Evolutionary conservation across 1,140 invertebrate genomes (phyloP).

Genomic region (Hypothenemus hampei): DNA sequence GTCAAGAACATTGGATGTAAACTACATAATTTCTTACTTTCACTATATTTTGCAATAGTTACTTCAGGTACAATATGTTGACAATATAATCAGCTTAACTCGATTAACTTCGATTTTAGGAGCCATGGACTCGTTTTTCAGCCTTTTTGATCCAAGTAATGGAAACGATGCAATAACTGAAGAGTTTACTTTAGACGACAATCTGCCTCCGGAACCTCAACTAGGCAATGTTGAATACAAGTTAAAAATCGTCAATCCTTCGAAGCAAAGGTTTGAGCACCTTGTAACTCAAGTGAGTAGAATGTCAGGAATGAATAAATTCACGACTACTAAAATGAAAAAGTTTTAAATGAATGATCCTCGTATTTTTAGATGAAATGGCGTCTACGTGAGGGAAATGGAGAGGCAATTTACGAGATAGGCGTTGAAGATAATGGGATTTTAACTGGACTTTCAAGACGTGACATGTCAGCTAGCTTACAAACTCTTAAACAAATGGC

Average conservation of each 20-base stretch:
- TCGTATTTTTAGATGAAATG: conserved; percentile 82
- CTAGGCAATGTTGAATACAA: conserved; percentile 93
- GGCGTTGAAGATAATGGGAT: conserved; percentile 92
- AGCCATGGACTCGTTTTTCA: conserved; percentile 79
- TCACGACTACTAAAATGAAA: no score
- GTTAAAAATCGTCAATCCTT: conserved; percentile 79
- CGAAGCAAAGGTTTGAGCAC: conserved; percentile 80
- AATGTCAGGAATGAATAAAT: no score
- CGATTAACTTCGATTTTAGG: no score
- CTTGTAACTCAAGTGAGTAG: conserved; percentile 73
- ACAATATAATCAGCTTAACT: no score
- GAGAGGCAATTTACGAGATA: conserved; percentile 95
- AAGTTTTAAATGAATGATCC: no score
- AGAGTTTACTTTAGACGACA: conserved; percentile 43
- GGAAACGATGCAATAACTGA: conserved; percentile 35
- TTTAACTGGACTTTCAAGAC: conserved; percentile 70
- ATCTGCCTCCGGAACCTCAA: conserved; percentile 82
- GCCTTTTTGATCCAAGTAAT: conserved; percentile 64
- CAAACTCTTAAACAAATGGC: conserved; percentile 83
- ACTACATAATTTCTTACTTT: no score
- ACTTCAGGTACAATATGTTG: no score
- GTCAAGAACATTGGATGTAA: no score
- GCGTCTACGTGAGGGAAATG: conserved; percentile 80
- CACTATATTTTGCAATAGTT: no score
- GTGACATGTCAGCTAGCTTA: conserved; percentile 79